phyloP scores from a whole-genome alignment of 2,113 vertebrate species.

The Orientallactaga bullata region DNA sequence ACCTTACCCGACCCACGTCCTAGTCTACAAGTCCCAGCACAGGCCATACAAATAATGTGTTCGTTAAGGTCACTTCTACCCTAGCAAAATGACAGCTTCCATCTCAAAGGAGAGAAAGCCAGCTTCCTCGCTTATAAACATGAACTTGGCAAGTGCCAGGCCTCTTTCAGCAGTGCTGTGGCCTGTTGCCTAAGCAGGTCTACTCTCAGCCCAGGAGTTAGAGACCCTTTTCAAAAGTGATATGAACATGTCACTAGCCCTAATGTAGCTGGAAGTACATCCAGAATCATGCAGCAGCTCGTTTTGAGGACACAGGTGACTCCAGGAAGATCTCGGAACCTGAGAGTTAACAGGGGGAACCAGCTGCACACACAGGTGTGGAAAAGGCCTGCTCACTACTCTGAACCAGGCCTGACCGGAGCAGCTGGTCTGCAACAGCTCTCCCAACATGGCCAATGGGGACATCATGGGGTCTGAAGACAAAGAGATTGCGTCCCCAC shows the following conservation, averaged over 20 bases:
- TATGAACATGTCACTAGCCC: not conserved
- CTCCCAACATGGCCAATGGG: too few relatives aligned
- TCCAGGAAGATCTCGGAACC: not conserved
- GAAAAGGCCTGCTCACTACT: not conserved
- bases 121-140: not conserved
- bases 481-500: not conserved
- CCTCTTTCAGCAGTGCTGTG: not conserved
- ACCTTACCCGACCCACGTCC: not conserved
- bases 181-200: not conserved
- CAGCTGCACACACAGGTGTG: not conserved
- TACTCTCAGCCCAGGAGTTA: not conserved
- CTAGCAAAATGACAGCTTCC: not conserved
- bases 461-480: not conserved
- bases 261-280: not conserved
- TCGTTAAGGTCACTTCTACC: not conserved
- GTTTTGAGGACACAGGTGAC: not conserved
- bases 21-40: not conserved
- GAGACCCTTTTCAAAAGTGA: not conserved
- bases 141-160: not conserved
- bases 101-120: conserved; percentile 12
- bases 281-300: not conserved
- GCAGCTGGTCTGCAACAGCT: not conserved
- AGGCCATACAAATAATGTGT: not conserved
- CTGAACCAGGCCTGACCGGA: too few relatives aligned
- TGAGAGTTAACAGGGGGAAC: not conserved